A percentile compares a stretch with the other conserved stretches of the same genome.
Conservation (phyloP, 2,113 vertebrate species). For the Oxyruncus cristatus region DNA sequence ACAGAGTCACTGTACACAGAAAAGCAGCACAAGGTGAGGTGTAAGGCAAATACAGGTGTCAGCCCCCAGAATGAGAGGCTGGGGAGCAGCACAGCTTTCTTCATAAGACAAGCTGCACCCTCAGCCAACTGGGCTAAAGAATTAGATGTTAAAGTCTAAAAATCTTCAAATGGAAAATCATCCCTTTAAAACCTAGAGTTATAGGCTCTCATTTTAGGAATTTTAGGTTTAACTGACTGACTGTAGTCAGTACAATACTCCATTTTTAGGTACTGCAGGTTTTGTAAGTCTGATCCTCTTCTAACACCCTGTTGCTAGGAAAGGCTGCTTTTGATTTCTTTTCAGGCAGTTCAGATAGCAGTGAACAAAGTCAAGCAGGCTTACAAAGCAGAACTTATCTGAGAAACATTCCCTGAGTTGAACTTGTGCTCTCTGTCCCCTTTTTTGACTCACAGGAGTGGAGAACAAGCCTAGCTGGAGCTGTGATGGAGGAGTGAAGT, state of each 20-base stretch:
- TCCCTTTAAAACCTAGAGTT: background rate
- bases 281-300: background rate
- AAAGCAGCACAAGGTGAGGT: background rate
- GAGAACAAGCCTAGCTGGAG: background rate
- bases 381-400: conserved; percentile 27
- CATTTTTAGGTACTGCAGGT: conserved; percentile 20
- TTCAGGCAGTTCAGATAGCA: conserved; percentile 9
- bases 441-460: conserved; percentile 5
- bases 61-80: background rate
- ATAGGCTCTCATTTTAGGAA: background rate
- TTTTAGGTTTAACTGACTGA: conserved; percentile 17
- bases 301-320: conserved; percentile 20
- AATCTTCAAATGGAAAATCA: background rate
- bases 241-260: conserved; percentile 14
- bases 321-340: conserved; percentile 29
- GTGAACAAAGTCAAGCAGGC: conserved; percentile 35
- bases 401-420: background rate
- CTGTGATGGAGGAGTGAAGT: conserved; percentile 23
- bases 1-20: background rate
- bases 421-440: conserved; percentile 40
- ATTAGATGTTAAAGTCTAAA: background rate
- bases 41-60: background rate
- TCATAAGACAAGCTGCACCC: background rate
- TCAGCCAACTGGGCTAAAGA: background rate
- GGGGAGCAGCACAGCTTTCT: background rate